phyloP scores from a whole-genome alignment of 92 coral and sea anemone species.

The Epizoanthus rinbou region DNA sequence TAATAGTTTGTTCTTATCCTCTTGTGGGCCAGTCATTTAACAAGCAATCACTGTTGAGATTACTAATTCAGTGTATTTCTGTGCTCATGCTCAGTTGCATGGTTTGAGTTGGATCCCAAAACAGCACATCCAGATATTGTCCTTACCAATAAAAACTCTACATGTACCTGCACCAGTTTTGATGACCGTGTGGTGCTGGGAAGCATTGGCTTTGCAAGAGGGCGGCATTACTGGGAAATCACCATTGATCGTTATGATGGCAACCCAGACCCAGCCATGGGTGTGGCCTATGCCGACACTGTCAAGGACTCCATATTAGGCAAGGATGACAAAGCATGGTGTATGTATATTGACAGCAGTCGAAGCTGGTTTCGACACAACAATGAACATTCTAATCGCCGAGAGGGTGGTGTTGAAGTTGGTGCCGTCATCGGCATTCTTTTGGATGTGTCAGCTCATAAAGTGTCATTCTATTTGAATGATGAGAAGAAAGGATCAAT shows the following conservation, averaged over 20 bases:
- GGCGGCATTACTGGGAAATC: slow-evolving; percentile 96
- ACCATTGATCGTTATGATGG: slow-evolving; percentile 95
- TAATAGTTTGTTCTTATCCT: too few species aligned
- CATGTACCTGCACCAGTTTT: slow-evolving; percentile 87
- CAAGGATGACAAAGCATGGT: slow-evolving; percentile 95
- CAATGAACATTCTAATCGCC: slow-evolving; percentile 96
- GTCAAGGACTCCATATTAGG: slow-evolving; percentile 94
- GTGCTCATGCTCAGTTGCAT: slow-evolving; percentile 68
- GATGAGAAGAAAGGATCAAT: slow-evolving; percentile 92
- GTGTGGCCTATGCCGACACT: slow-evolving; percentile 90
- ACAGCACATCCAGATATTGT: slow-evolving; percentile 88
- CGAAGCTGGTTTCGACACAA: slow-evolving; percentile 99
- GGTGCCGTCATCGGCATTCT: slow-evolving; percentile 91
- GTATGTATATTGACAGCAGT: slow-evolving; percentile 97
- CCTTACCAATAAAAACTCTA: slow-evolving; percentile 81
- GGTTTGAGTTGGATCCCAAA: slow-evolving; percentile 85
- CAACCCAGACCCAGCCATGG: slow-evolving; percentile 98
- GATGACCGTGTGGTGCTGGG: slow-evolving; percentile 97
- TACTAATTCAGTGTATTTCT: background rate
- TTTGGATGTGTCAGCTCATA: slow-evolving; percentile 69
- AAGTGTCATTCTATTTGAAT: slow-evolving; percentile 89
- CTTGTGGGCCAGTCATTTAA: background rate
- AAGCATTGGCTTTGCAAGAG: slow-evolving; percentile 92
- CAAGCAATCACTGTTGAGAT: background rate
- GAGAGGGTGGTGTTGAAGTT: slow-evolving; percentile 92